phyloP scores from a whole-genome alignment of 2,888 invertebrate genomes.

The Amphipoea lucens region DNA sequence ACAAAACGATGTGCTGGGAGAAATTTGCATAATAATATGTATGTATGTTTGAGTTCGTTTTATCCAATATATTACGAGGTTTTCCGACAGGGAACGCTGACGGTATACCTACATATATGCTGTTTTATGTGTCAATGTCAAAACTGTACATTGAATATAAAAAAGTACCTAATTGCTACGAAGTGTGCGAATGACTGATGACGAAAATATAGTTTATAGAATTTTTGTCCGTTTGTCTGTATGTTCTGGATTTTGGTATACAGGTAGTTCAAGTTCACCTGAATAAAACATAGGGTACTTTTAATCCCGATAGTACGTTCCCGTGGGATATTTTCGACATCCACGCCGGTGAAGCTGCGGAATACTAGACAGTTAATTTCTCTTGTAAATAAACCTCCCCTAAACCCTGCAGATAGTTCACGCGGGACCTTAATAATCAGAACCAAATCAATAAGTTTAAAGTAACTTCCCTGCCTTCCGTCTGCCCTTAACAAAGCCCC shows the following conservation, averaged over 20 bases:
- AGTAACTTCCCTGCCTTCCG: slow-evolving; percentile 1
- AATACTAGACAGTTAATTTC: background rate
- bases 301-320: background rate
- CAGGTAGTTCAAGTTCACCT: background rate
- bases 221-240: background rate
- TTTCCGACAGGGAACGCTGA: background rate
- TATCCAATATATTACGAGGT: slow-evolving; percentile 18
- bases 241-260: background rate
- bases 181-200: background rate
- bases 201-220: background rate
- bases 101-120: background rate
- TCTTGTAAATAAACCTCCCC: background rate
- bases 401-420: background rate
- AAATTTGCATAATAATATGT: slow-evolving; percentile 45
- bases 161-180: background rate
- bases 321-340: background rate
- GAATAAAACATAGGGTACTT: background rate
- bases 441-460: slow-evolving; percentile 38
- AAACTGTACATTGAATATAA: background rate
- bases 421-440: slow-evolving; percentile 7
- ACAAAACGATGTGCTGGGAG: slow-evolving; percentile 33
- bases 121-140: background rate
- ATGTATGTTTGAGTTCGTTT: slow-evolving; percentile 21
- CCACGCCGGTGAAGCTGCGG: background rate
- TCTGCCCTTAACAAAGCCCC: slow-evolving; percentile 32